Conservation (phyloP, 1,140 invertebrate genomes). For the Atta colombica region DNA sequence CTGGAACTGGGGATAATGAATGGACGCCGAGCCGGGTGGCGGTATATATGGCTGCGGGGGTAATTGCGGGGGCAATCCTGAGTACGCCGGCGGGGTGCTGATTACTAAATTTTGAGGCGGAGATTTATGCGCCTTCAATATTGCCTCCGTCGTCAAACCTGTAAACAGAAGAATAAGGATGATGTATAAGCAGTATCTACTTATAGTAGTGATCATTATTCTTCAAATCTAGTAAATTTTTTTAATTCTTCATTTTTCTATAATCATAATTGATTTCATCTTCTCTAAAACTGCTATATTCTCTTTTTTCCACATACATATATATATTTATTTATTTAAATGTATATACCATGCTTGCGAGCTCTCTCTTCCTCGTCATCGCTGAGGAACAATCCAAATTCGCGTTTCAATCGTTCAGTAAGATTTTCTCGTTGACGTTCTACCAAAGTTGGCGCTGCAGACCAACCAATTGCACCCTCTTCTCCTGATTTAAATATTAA, state of each 20-base stretch:
- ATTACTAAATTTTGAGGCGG: constrained; percentile 57
- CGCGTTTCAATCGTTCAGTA: constrained; percentile 90
- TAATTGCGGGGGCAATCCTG: constrained; percentile 75
- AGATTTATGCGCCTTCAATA: constrained; percentile 81
- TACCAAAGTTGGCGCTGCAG: constrained; percentile 90
- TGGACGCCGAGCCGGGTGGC: constrained; percentile 82
- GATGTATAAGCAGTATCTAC: neutral
- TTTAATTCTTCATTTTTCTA: neutral
- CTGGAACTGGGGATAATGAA: constrained; percentile 81
- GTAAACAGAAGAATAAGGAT: constrained; percentile 8
- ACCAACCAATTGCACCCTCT: constrained; percentile 84
- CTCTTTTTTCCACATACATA: neutral
- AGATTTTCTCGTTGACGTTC: constrained; percentile 92
- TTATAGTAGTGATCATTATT: neutral
- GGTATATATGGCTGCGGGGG: constrained; percentile 85
- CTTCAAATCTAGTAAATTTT: neutral
- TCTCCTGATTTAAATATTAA: constrained; percentile 75
- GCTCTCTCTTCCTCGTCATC: constrained; percentile 89
- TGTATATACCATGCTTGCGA: constrained; percentile 85
- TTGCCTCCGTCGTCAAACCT: constrained; percentile 83
- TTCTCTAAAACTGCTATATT: neutral
- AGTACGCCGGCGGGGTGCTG: constrained; percentile 66
- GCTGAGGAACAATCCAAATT: constrained; percentile 91
- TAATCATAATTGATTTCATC: neutral
- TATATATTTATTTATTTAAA: neutral